A percentile compares a stretch with the other conserved stretches of the same genome.
Evolutionary conservation across 2,113 vertebrate species (phyloP).

Genomic region (Salvelinus alpinus): DNA sequence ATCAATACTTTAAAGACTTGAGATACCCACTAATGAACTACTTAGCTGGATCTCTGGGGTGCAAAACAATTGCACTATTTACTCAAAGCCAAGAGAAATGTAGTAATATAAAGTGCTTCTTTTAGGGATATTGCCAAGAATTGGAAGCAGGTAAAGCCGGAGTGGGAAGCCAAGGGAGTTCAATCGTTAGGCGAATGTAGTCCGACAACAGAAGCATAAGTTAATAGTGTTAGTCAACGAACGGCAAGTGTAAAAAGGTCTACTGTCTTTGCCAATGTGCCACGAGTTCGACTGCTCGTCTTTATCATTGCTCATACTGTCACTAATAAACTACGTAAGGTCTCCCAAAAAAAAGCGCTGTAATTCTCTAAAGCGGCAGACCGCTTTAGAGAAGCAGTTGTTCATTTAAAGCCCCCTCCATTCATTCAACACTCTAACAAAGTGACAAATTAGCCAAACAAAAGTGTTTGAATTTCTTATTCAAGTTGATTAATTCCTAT

Average conservation of each 20-base stretch:
- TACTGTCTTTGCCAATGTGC: too few relatives aligned
- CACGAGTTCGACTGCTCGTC: background rate
- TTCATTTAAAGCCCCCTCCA: conserved; percentile 74
- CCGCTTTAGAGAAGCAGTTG: conserved; percentile 20
- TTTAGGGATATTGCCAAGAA: conserved; percentile 27
- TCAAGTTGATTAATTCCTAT: conserved; percentile 85
- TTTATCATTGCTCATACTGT: background rate
- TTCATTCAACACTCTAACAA: conserved; percentile 73
- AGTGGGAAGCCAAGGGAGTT: background rate
- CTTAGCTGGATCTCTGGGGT: conserved; percentile 75
- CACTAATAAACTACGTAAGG: background rate
- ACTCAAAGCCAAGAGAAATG: conserved; percentile 48
- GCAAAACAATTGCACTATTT: conserved; percentile 68
- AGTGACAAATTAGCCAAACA: conserved; percentile 79
- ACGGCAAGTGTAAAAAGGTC: too few relatives aligned
- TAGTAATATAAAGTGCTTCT: conserved; percentile 50
- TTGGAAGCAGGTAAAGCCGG: background rate
- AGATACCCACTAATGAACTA: conserved; percentile 79
- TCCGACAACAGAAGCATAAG: too few relatives aligned
- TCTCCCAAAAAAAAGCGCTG: background rate
- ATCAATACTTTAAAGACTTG: conserved; percentile 96
- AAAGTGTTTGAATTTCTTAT: conserved; percentile 83
- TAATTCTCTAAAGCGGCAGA: conserved; percentile 38
- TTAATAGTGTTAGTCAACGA: too few relatives aligned
- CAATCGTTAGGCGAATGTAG: background rate